These are phyloP conservation scores for Cryptocheilus praepositus DNA, from an alignment of 2,888 invertebrate species.

Conservation along the genomic window DNA sequence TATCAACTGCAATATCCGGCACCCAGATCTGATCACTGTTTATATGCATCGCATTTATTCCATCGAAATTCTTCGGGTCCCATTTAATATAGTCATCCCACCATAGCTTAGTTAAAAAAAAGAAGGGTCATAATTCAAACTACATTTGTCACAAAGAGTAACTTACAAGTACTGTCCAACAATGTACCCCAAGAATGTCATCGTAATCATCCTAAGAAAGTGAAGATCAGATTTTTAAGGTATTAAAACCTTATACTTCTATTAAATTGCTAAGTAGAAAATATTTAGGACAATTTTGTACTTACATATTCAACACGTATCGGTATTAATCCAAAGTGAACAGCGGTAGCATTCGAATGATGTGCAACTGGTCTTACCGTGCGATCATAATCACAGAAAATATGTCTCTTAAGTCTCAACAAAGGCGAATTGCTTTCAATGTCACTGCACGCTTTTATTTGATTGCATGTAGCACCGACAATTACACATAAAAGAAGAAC, in stretches of 20 bases:
- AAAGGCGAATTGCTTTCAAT: too few relatives aligned
- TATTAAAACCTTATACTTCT: too few relatives aligned
- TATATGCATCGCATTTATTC: conserved; percentile 78
- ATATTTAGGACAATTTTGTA: too few relatives aligned
- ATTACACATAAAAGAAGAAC: too few relatives aligned
- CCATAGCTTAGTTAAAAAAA: too few relatives aligned
- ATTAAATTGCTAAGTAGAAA: too few relatives aligned
- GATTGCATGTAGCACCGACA: too few relatives aligned
- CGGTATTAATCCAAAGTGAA: conserved; percentile 77
- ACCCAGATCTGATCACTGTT: conserved; percentile 83
- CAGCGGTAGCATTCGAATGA: conserved; percentile 76
- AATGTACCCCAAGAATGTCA: conserved; percentile 56
- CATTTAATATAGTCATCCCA: conserved; percentile 83
- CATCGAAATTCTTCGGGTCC: conserved; percentile 81
- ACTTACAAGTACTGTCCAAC: conserved; percentile 62
- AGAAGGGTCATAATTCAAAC: too few relatives aligned
- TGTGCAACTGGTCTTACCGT: conserved; percentile 77
- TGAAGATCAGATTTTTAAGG: too few relatives aligned
- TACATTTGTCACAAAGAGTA: not conserved
- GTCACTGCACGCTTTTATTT: too few relatives aligned
- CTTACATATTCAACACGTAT: conserved; percentile 77
- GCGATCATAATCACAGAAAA: conserved; percentile 78
- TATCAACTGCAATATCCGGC: conserved; percentile 83
- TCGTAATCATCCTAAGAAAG: not conserved
- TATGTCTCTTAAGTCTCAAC: conserved; percentile 75